Base-by-base conservation (phyloP, 2,888 invertebrate genomes). In the Leptarthrus brevirostris region DNA sequence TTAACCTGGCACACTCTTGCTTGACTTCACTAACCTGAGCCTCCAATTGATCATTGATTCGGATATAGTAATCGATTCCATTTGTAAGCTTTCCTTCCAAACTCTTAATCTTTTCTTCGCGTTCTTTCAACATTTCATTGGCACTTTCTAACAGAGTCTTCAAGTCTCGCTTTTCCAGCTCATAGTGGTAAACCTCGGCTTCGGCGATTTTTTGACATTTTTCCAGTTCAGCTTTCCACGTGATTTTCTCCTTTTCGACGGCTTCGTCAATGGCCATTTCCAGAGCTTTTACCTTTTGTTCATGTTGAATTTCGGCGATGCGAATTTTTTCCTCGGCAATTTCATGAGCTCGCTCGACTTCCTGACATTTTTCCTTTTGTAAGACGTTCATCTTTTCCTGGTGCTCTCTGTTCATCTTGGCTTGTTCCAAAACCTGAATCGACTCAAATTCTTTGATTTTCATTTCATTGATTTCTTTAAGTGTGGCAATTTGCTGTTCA, bases 171-270 rank as follows among this genome's bases (percentile, higher is more conserved):
- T 87, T 88, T 78, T 88, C 88, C 22, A 87, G 75, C 79, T 88
- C 88, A 76, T 86, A 84, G 77, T 87, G 86, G 54, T 87, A 87
- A 4, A 88, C 84, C 77, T 84, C 87, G 72, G 87, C 87, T 80
- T 88, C 88, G 72, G 87, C 87, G 76, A 87, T 85, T 74, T 86
- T 86, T 80, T 88, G 87, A 30, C 87, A 87, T 78, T 87, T 88
- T 77, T 87, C 87, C 74, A 88, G 80, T 79, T 88, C 87, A 1
- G 81, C 83, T 8, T 86, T 83, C 79, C 86, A 84, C 77, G 86
- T 84, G 64, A 81, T 80, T 78, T 86, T 83, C 79, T 87, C 86
- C 2, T 83, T 82, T 74, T 86, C 83, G 3, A 87, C 77, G 30
- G 86, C 84, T 20, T 82, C 79, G 77, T 86, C 83, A 79, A 86